These are phyloP conservation scores for Tauraco erythrolophus DNA, from an alignment of 2,113 vertebrate genomes.

Conservation along the genomic window DNA sequence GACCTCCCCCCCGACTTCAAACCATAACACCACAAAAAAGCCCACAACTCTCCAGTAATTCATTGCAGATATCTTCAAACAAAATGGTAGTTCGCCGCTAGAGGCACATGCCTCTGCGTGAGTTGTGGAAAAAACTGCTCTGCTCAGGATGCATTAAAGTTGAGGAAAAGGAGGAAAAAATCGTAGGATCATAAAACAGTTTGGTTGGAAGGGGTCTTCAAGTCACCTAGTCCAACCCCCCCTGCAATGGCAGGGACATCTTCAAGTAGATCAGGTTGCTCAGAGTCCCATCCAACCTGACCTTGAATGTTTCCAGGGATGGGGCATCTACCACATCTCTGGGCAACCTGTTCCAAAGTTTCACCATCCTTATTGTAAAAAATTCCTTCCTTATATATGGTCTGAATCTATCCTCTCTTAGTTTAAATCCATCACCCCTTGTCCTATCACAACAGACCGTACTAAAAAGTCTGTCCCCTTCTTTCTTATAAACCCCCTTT, in stretches of 20 bases:
- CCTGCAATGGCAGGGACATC: not conserved
- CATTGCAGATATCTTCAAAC: not conserved
- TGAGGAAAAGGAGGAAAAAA: not conserved
- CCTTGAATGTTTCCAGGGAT: not conserved
- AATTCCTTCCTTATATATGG: not conserved
- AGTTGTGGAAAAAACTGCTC: not conserved
- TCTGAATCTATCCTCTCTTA: not conserved
- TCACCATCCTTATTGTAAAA: not conserved
- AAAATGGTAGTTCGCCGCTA: not conserved
- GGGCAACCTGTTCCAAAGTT: not conserved
- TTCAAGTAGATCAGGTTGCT: not conserved
- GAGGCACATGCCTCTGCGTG: not conserved
- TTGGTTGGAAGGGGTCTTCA: not conserved
- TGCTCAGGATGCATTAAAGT: not conserved
- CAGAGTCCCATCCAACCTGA: not conserved
- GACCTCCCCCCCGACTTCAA: too few relatives aligned
- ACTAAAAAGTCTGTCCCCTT: too few relatives aligned
- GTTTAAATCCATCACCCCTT: not conserved
- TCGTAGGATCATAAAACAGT: too few relatives aligned
- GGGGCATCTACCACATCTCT: accelerated
- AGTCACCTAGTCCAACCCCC: not conserved
- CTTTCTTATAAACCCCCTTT: not conserved
- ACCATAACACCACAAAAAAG: too few relatives aligned
- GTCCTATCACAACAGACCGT: not conserved
- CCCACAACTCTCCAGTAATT: not conserved